Conservation (phyloP, 1,140 invertebrate species). For the Homalodisca vitripennis region DNA sequence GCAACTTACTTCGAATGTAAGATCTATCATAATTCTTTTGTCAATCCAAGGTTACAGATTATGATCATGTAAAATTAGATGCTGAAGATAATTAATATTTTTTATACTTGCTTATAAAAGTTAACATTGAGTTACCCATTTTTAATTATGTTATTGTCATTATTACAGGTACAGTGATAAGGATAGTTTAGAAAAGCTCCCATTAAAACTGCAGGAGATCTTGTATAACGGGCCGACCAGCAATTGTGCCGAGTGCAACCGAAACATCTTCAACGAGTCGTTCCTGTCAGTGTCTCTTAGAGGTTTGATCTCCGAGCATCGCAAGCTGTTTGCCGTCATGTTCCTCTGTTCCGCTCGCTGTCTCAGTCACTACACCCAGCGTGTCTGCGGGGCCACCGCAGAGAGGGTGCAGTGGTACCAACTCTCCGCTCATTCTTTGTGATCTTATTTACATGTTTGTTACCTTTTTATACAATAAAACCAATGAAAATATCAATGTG, state of each 20-base stretch:
- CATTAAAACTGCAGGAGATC: constrained; percentile 1
- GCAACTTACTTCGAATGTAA: too few relatives aligned
- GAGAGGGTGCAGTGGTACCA: constrained; percentile 10
- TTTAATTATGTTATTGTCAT: too few relatives aligned
- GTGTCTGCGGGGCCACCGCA: not conserved
- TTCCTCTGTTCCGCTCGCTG: constrained; percentile 5
- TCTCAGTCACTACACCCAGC: not conserved
- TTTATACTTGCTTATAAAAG: too few relatives aligned
- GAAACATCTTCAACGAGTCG: not conserved
- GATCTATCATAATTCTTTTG: too few relatives aligned
- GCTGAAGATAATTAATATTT: too few relatives aligned
- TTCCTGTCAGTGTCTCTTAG: not conserved
- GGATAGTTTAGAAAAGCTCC: not conserved
- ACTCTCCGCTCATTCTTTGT: too few relatives aligned
- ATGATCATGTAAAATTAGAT: too few relatives aligned
- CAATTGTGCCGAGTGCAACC: not conserved
- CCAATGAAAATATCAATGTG: too few relatives aligned
- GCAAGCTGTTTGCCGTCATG: constrained; percentile 11
- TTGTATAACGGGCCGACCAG: constrained; percentile 12
- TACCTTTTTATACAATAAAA: too few relatives aligned
- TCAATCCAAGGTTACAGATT: too few relatives aligned
- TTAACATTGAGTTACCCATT: too few relatives aligned
- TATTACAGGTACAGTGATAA: not conserved
- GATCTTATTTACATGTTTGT: too few relatives aligned
- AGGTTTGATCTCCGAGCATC: not conserved